Evolutionary conservation across 2,113 vertebrate genomes (phyloP).

Genomic region (Peucedramus taeniatus): DNA sequence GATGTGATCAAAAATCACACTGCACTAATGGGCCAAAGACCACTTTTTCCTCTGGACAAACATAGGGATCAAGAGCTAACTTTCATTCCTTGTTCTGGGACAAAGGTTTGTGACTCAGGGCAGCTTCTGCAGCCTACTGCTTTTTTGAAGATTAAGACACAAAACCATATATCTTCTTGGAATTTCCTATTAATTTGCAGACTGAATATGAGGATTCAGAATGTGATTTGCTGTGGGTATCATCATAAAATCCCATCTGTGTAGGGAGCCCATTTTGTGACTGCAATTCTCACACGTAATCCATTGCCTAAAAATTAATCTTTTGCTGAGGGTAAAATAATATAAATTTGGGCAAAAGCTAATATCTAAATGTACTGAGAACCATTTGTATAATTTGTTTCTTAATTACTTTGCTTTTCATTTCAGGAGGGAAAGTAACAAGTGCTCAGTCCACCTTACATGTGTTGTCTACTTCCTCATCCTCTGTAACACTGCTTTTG

Average conservation of each 20-base stretch:
- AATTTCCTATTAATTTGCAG: neutral
- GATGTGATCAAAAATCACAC: neutral
- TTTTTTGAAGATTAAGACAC: neutral
- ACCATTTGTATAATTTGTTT: neutral
- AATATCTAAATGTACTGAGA: neutral
- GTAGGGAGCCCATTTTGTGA: neutral
- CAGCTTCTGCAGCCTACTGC: neutral
- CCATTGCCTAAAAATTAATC: neutral
- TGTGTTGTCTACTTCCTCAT: constrained; percentile 60
- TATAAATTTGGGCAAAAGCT: neutral
- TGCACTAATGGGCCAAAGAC: neutral
- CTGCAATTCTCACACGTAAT: neutral
- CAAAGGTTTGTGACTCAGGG: neutral
- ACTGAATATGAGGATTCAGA: neutral
- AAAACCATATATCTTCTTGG: neutral
- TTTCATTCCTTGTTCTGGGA: neutral
- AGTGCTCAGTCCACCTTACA: constrained; percentile 82
- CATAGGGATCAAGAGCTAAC: neutral
- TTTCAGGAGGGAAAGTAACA: constrained; percentile 88
- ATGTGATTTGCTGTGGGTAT: neutral
- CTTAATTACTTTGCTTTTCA: constrained; percentile 12
- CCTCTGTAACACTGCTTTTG: constrained; percentile 80
- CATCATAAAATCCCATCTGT: neutral
- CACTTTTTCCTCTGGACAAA: neutral
- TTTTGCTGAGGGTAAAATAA: neutral